phyloP scores from a whole-genome alignment of 2,797 vertebrate species.

The Ctenosaura bakeri region DNA sequence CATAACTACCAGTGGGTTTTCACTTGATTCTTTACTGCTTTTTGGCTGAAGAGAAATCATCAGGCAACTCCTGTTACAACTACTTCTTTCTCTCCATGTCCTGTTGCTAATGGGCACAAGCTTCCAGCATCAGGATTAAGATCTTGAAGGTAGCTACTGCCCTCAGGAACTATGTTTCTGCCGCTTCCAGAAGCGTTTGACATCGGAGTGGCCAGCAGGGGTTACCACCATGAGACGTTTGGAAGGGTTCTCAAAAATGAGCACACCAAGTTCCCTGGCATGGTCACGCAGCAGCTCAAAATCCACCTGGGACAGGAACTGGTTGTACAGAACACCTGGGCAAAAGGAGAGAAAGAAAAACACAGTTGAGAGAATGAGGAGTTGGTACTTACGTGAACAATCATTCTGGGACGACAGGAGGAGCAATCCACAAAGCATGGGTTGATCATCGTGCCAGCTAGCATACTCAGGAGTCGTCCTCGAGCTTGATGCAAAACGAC shows the following conservation, averaged over 20 bases:
- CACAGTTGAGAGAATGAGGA: neutral
- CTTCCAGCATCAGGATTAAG: neutral
- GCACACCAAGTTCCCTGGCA: slow-evolving; percentile 90
- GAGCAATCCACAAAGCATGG: too few species aligned
- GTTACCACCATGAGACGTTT: slow-evolving; percentile 92
- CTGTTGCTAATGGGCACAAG: neutral
- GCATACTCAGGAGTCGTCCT: too few species aligned
- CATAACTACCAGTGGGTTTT: too few species aligned
- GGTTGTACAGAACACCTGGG: slow-evolving; percentile 92
- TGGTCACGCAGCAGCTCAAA: slow-evolving; percentile 91
- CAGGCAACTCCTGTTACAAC: too few species aligned
- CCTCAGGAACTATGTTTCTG: slow-evolving; percentile 83
- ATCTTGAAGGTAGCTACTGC: neutral
- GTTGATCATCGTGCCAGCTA: too few species aligned
- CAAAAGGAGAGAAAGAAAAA: neutral
- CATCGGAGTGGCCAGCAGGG: slow-evolving; percentile 89
- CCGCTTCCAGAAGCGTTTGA: slow-evolving; percentile 94
- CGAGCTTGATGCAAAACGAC: too few species aligned
- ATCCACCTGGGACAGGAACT: slow-evolving; percentile 94
- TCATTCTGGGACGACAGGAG: too few species aligned
- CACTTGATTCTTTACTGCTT: neutral
- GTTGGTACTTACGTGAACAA: too few species aligned
- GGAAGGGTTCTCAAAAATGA: slow-evolving; percentile 90
- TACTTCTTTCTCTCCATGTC: neutral
- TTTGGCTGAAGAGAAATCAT: neutral